Evolutionary conservation across 2,797 vertebrate genomes (phyloP), one percentile per base, ranked within the genome.

Genomic region (Chrosomus eos): DNA sequence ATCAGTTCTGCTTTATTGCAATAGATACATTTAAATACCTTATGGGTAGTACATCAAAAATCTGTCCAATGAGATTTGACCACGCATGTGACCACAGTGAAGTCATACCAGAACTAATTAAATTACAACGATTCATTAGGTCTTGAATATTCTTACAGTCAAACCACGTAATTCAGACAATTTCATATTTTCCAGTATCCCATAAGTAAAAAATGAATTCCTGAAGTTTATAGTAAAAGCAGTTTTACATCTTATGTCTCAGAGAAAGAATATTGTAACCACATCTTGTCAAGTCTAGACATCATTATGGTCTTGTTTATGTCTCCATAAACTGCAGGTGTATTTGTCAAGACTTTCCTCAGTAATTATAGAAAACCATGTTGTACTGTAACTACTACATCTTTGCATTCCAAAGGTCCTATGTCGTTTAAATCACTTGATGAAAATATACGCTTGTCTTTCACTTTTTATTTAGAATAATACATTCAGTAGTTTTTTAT

Each of bases 281-380:
- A 72, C 70, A 5, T 31, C 5, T 74, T 21, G 45, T 75, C 48
- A 33, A 53, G 72, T 74, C 72, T 74, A 74, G 45, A 74, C 72
- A 14, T 75, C 18, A 75, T 75, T 16, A 58, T 5, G 23, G 51
- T n/a, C 6, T 76, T 75, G 45, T 73, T 74, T 53, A 38, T 76
- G 51, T 76, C 73, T 76, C 21, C 7, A 8, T 16, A 38, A 38
- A 36, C 31, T 36, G 11, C 51, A 76, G 51, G 51, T 75, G 51
- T 58, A 55, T 55, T 36, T 76, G 31, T 58, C 21, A 58, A n/a
- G 51, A 76, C 3, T 38, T 76, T 55, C 73, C 48, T 36, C 31
- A n/a, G 10, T 36, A 58, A 58, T 75, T 75, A 36, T 55, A 1
- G 19, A 55, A 74, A 55, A 36, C 48, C 36, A 55, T 31, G 31